Base-by-base conservation (phyloP, 2,888 invertebrate genomes). In the Smittia sp. region DNA sequence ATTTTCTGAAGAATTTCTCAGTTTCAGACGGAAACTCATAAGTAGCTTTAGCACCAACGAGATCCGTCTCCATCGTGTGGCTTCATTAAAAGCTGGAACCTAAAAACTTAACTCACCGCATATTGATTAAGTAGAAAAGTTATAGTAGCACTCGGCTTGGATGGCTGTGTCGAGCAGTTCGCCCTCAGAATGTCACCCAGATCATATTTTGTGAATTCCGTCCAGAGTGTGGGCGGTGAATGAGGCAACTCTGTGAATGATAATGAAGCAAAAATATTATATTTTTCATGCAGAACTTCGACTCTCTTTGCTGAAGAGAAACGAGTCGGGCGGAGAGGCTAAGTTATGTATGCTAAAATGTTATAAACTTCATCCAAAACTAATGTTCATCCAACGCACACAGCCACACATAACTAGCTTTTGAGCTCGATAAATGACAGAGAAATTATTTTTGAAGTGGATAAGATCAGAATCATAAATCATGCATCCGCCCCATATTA, bases 111-210 rank as follows among this genome's bases (percentile, higher is more conserved):
- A 85, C 89, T 89, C 81, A 90, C 90, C 83, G 87, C 86, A 77
- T 85, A 83, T 79, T 89, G 88, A 80, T 91, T 91, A 77, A 91
- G 86, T 79, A 85, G 86, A 82, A 91, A 90, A 75, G 86, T 86
- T 75, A 91, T 84, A 75, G 85, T 85, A 69, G 89, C 87, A 25
- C 88, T 85, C 0, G 91, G 91, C 74, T 86, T 86, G 75, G 91
- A 89, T 13, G 88, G 88, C 11, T 88, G 87, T 13, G 89, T 86
- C 11, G 89, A 87, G 81, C 91, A 91, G 83, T 91, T 91, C 75
- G 90, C 90, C 76, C 85, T 83, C 76, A 91, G 83, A 66, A 85
- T 84, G 77, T 91, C 90, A 18, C 90, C 90, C 0, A 88, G 87
- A 78, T 88, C 88, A 82, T 90, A 88, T 77, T 89, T 87, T 76